Conservation (phyloP, 2,113 vertebrate species). For the Seriola aureovittata region DNA sequence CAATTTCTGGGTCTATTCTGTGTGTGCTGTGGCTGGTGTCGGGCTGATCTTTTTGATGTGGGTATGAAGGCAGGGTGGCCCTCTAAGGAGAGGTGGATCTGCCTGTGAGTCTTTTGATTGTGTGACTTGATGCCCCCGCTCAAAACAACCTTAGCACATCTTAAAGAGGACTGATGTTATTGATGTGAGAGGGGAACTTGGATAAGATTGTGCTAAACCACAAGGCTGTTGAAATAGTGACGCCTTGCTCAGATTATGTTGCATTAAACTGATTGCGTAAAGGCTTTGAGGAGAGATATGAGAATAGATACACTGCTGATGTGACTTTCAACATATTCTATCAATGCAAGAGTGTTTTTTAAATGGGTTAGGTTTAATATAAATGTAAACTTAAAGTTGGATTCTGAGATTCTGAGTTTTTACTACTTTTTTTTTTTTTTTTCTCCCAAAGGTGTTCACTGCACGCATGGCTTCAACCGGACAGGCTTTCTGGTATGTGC, state of each 20-base stretch:
- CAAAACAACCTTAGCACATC: conserved; percentile 6
- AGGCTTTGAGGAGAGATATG: background rate
- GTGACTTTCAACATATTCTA: background rate
- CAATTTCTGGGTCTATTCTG: background rate
- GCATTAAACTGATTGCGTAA: background rate
- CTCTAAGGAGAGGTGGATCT: conserved; percentile 13
- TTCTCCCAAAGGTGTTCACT: conserved; percentile 92
- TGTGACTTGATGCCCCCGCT: conserved; percentile 16
- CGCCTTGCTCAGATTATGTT: background rate
- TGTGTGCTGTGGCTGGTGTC: conserved; percentile 3
- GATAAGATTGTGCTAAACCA: conserved; percentile 28
- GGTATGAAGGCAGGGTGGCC: conserved; percentile 25
- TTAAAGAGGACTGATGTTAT: conserved; percentile 30
- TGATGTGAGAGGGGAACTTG: conserved; percentile 39
- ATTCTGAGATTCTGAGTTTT: conserved; percentile 18
- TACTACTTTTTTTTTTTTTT: conserved; percentile 3
- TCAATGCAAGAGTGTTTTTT: background rate
- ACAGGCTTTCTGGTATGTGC: conserved; percentile 99
- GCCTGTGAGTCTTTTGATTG: conserved; percentile 21
- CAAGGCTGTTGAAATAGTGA: conserved; percentile 8
- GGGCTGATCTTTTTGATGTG: conserved; percentile 34
- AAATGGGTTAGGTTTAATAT: background rate
- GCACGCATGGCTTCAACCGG: conserved; percentile 98
- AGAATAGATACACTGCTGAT: background rate
- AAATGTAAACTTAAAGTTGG: background rate